Base-by-base conservation (phyloP, 1,140 invertebrate genomes). In the Hyles euphorbiae region DNA sequence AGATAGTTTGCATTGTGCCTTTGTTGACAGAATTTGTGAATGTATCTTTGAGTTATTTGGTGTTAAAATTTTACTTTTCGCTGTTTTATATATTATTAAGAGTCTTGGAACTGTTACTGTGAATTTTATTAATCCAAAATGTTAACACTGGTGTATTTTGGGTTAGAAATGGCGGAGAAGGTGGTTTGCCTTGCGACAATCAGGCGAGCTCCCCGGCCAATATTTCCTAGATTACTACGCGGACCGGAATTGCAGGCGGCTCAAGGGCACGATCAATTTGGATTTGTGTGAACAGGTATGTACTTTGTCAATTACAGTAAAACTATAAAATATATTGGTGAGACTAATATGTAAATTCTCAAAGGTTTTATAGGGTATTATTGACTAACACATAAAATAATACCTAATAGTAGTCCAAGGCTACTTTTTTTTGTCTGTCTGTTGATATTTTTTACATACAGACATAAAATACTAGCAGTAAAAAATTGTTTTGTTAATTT, bases 191-290 rank as follows among this genome's bases (percentile, higher is more conserved):
- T 90, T 99, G 59, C 93, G 95, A 67, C 95, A 97, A 76, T 94
- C 94, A 56, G 96, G 96, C 62, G 95, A 98, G 77, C 92, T 98
- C 67, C 97, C 97, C 54, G 96, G 95, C 56, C 96, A 98, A 89
- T 98, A 96, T 91, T 94, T 96, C 76, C 90, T 99, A 59, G 96
- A 97, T 78, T 99, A 99, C 89, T 98, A 96, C 86, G 95, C 95
- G 8, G 97, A 98, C 83, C 92, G 94, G 74, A 93, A 94, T 69
- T 95, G 95, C 77, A 92, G 94, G 67, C 96, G 96, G 78, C 89
- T 96, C 54, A 98, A 98, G 88, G 97, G 97, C 63, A 92, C 93
- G 63, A 98, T 99, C 62, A 95, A 98, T 91, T 91, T 99, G 67
- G 96, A 98, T 91, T 95, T 98, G 79, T 98, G 97, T 89, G 96